These are phyloP conservation scores for Habroteleia sp. DNA, from an alignment of 2,888 invertebrate species.

Conservation along the genomic window DNA sequence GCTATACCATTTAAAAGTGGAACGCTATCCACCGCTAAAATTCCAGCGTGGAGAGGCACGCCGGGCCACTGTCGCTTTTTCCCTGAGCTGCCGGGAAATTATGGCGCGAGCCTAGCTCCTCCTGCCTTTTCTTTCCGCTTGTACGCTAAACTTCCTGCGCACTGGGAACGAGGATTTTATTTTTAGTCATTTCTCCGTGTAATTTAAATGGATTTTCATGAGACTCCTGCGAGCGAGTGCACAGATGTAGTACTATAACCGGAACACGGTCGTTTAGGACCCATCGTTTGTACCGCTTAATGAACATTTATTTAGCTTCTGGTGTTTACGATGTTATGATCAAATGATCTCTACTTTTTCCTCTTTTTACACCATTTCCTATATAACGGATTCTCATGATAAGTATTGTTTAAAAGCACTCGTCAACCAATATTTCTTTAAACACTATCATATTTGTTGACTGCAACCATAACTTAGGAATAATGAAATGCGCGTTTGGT, in stretches of 20 bases:
- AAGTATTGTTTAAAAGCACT: too few relatives aligned
- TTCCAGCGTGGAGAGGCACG: slow-evolving; percentile 36
- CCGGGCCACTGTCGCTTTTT: slow-evolving; percentile 26
- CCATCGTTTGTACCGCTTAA: slow-evolving; percentile 30
- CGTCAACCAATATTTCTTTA: not conserved
- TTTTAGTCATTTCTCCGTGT: slow-evolving; percentile 42
- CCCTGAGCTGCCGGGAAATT: slow-evolving; percentile 31
- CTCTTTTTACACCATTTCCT: not conserved
- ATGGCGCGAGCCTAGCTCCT: slow-evolving; percentile 23
- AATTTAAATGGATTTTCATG: slow-evolving; percentile 54
- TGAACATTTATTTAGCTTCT: slow-evolving; percentile 30
- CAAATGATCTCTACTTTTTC: slow-evolving; percentile 1
- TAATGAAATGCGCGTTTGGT: slow-evolving; percentile 43
- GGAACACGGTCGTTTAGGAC: slow-evolving; percentile 28
- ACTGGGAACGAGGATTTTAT: slow-evolving; percentile 38
- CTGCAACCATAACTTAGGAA: slow-evolving; percentile 16
- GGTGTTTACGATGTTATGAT: slow-evolving; percentile 26
- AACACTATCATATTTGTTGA: slow-evolving; percentile 5
- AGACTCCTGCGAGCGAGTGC: slow-evolving; percentile 12
- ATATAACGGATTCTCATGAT: too few relatives aligned
- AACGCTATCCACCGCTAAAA: slow-evolving; percentile 29
- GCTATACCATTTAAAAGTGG: slow-evolving; percentile 41
- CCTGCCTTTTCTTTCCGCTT: not conserved
- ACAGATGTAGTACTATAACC: slow-evolving; percentile 25
- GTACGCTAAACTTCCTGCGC: slow-evolving; percentile 34